phyloP scores from a whole-genome alignment of 1,140 invertebrate genomes.

The Hyles euphorbiae region DNA sequence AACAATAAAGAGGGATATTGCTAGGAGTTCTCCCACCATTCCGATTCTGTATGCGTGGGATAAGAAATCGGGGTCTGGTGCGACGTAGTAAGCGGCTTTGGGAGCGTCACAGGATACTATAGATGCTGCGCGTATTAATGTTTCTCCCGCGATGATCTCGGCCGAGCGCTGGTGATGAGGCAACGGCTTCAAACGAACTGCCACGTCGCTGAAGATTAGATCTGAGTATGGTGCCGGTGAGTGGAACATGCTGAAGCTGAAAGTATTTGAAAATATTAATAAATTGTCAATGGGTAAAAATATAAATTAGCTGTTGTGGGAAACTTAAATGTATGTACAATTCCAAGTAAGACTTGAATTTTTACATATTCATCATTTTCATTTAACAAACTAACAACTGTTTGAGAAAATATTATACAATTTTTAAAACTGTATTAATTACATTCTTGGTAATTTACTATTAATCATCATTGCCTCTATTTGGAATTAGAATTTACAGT shows the following conservation, averaged over 20 bases:
- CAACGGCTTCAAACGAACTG: slow-evolving; percentile 87
- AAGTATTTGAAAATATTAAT: slow-evolving; percentile 18
- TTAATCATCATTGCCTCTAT: background rate
- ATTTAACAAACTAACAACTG: too few relatives aligned
- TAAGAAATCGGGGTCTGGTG: slow-evolving; percentile 58
- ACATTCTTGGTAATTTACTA: too few relatives aligned
- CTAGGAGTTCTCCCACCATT: slow-evolving; percentile 34
- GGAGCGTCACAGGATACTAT: slow-evolving; percentile 66
- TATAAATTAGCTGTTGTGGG: background rate
- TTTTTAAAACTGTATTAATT: too few relatives aligned
- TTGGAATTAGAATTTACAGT: background rate
- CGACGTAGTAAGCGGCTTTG: slow-evolving; percentile 53
- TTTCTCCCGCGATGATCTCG: slow-evolving; percentile 48
- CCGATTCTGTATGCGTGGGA: slow-evolving; percentile 38
- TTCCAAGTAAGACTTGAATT: too few relatives aligned
- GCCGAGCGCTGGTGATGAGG: slow-evolving; percentile 77
- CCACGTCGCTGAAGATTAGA: slow-evolving; percentile 94
- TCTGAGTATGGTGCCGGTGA: slow-evolving; percentile 88
- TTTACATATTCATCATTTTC: too few relatives aligned
- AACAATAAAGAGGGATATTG: slow-evolving; percentile 35
- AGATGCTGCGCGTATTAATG: slow-evolving; percentile 45
- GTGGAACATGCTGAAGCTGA: slow-evolving; percentile 92
- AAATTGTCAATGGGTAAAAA: too few relatives aligned
- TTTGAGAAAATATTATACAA: too few relatives aligned
- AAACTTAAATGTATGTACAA: background rate